Base-by-base conservation (phyloP, 1,140 invertebrate genomes). In the Cotesia vestalis region DNA sequence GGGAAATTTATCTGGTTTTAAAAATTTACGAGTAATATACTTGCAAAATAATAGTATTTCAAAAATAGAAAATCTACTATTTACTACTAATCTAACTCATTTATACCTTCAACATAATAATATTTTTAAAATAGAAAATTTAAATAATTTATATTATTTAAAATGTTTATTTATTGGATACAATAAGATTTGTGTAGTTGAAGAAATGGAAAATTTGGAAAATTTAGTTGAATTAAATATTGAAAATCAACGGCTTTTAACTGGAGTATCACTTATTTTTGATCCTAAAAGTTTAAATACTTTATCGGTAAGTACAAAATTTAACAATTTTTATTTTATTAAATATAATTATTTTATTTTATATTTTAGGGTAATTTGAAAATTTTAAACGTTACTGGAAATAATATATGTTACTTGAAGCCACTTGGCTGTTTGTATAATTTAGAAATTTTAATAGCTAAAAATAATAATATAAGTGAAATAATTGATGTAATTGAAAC, bases 31-130 rank as follows among this genome's bases (percentile, higher is more conserved):
- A 70, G 90, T 91, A 17, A 85, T 91, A 12, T 92, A 92, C 82
- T 87, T 91, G 52, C 91, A 92, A 75, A 90, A 90, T 74, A 93
- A 93, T 76, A 78, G 79, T 12, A 88, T 93, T 69, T 79, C 81
- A 5, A 88, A 85, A 77, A 91, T 93, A 66, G 85, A 90, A 76
- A 91, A 92, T 78, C 77, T 93, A 3, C 79, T 90, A 69, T 76
- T 83, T 53, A 80, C 90, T 0, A 80, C 78, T n/a, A 90, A 90
- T 77, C 78, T 92, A 40, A 90, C 89, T 1, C 89, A 90, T 77
- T 84, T 93, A 27, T 92, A 93, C 81, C 77, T 93, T 3, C 91
- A 93, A 87, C 90, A 91, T 77, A 93, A 93, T 76, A 83, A 87
- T 78, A 90, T 93, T 66, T 81, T 75, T 8, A 89, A 90, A 83